These are phyloP conservation scores for Drosophila barbarae DNA, from an alignment of 2,888 invertebrate species.

Conservation along the genomic window DNA sequence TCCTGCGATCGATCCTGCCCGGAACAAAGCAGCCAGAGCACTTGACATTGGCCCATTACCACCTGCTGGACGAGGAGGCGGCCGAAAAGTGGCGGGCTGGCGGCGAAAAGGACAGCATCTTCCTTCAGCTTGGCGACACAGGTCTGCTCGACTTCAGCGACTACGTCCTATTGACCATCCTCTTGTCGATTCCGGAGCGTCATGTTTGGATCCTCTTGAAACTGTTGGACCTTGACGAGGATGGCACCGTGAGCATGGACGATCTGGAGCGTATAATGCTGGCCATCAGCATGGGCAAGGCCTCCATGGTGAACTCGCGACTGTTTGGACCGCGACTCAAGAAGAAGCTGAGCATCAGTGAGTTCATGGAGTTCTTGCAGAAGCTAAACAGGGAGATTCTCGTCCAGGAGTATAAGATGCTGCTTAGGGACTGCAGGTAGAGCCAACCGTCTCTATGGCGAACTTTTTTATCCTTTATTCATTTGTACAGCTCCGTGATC, in stretches of 20 bases:
- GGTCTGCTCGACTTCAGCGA: conserved; percentile 49
- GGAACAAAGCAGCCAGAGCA: conserved; percentile 42
- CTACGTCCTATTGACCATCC: conserved; percentile 38
- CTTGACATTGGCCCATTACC: conserved; percentile 33
- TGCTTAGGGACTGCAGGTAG: conserved; percentile 5
- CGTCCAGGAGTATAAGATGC: conserved; percentile 38
- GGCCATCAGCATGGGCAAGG: conserved; percentile 10
- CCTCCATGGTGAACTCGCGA: background rate
- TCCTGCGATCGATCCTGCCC: conserved; percentile 52
- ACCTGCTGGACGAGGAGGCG: conserved; percentile 13
- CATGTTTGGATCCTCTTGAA: conserved; percentile 44
- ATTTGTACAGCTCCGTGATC: conserved; percentile 3
- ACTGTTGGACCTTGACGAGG: conserved; percentile 35
- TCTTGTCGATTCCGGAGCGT: conserved; percentile 34
- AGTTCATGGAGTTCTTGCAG: conserved; percentile 38
- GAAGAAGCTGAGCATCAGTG: conserved; percentile 12
- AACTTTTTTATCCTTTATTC: too few relatives aligned
- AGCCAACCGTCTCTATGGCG: too few relatives aligned
- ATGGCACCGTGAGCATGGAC: conserved; percentile 8
- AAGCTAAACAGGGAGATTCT: conserved; percentile 35
- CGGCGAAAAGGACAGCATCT: conserved; percentile 42
- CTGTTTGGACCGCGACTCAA: conserved; percentile 37
- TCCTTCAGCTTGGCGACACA: conserved; percentile 33
- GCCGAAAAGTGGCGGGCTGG: background rate
- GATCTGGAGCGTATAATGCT: conserved; percentile 24